Evolutionary conservation across 2,797 vertebrate species (phyloP), one percentile per base, ranked within the genome.

Genomic region (Poliocrania exsul): DNA sequence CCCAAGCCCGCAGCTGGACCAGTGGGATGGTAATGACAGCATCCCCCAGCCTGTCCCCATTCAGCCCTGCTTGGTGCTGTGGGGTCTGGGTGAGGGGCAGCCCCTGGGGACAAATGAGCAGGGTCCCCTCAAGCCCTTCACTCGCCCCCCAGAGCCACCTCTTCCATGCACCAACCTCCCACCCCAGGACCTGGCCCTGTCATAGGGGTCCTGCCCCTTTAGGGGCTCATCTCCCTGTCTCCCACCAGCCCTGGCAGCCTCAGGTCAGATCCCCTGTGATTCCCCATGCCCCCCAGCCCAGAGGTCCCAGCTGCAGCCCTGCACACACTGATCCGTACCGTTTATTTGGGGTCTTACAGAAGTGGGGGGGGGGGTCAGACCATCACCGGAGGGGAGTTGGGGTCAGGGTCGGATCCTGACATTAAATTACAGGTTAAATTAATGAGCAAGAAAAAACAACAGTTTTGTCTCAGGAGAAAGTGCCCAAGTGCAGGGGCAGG

Each of bases 361-460:
- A 53, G 56, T 88, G 16, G 19, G 67, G 46, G n/a, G 28, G n/a
- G 35, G 81, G 33, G 35, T 81, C 81, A 82, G 77, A 82, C 72
- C 77, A 13, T 75, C 91, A 85, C 86, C 74, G 8, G 82, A 47
- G 74, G 5, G 17, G 70, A 31, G 54, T 20, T 9, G 38, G 19
- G 15, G 47, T 25, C 61, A n/a, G 61, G 33, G 62, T 87, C 81
- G 16, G 90, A 90, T 92, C 83, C 86, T 40, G 18, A 87, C 83
- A 73, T 94, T 94, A 86, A 95, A 79, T 73, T 64, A 84, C 50
- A 80, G 90, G 82, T 96, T 94, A 95, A 95, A 92, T 91, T 88
- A 94, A 88, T 37, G 56, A 81, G 86, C 93, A 84, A 67, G 92
- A 91, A 79, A 93, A 82, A 53, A 7, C 49, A 85, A 79, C 81